Base-by-base conservation (phyloP, 2,113 vertebrate genomes). In the Sphaerodactylus townsendi region DNA sequence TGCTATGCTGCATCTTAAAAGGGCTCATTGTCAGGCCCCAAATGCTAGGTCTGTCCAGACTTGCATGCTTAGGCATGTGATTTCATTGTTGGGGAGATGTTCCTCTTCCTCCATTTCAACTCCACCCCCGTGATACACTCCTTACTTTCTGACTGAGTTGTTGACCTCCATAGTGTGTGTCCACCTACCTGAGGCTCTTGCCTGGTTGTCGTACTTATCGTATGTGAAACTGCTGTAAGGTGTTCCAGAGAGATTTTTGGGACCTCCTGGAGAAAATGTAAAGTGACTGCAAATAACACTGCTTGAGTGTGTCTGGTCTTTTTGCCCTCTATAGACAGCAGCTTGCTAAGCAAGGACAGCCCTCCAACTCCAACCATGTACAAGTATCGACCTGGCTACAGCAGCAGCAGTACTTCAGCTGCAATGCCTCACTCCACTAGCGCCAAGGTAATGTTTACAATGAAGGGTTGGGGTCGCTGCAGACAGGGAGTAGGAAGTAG, bases 311-410 rank as follows among this genome's bases (percentile, higher is more conserved):
- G 4, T 81, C 2, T 46, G n/a, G 64, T 33, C 41, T 53, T 53
- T 8, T 83, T 46, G 33, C 30, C 28, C 37, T 86, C 73, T 2
- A 30, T 95, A 99, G 99, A 98, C 91, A 97, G 97, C 96, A 96
- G 97, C 92, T 93, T 99, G 94, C 91, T 99, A 89, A 91, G 93
- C 87, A 94, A 94, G 88, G 98, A 98, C 84, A 97, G 97, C 92
- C 98, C 98, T 33, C 97, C 97, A 0, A 98, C 98, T 2, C 98
- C 98, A 15, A 98, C 98, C 68, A 98, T 99, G 97, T 99, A 97
- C 95, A 98, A 98, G 96, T 99, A 98, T 88, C 94, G 97, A 81
- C 98, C 97, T 0, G 95, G 97, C n/a, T 97, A 96, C 93, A 98
- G 94, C 96, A 99, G 97, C 94, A 97, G 97, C 84, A 98, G 97